Evolutionary conservation across 2,113 vertebrate species (phyloP).

Genomic region (Symphodus melops): DNA sequence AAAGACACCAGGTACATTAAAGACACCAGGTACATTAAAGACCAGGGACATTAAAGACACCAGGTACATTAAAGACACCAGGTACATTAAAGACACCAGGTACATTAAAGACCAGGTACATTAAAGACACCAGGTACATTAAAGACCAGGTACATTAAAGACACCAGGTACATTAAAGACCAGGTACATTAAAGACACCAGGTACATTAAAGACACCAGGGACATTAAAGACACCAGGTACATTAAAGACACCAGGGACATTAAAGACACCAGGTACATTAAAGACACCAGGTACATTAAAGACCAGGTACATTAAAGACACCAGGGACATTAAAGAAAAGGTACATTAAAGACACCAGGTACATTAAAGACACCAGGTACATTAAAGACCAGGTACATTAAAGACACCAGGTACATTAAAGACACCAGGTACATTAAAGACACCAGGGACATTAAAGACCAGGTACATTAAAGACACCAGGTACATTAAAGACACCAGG

Average conservation of each 20-base stretch:
- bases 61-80: neutral
- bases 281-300: no score
- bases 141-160: neutral
- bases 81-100: neutral
- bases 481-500: no score
- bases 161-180: no score
- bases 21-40: no score
- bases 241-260: neutral
- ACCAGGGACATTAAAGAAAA: neutral
- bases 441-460: no score
- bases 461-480: neutral
- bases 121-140: neutral
- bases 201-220: no score
- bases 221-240: neutral
- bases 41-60: no score
- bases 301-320: neutral
- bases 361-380: no score
- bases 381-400: neutral
- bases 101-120: neutral
- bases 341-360: neutral
- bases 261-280: neutral
- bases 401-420: no score
- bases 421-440: neutral
- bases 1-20: neutral
- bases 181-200: neutral